Conservation (phyloP, 2,113 vertebrate genomes). For the Acanthochromis polyacanthus region DNA sequence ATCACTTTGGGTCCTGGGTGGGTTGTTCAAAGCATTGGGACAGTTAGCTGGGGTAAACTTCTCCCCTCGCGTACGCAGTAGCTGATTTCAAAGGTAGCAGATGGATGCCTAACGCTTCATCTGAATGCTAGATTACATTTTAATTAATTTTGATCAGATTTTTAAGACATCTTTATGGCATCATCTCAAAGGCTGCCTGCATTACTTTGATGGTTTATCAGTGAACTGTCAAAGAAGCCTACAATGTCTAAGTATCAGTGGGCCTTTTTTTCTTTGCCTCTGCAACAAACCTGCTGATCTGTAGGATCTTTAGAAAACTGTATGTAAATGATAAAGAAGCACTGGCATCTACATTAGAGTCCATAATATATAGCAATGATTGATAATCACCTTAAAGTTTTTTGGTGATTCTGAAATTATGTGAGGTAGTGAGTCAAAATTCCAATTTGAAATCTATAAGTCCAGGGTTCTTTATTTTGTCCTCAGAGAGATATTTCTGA, state of each 20-base stretch:
- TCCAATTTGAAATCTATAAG: too few relatives aligned
- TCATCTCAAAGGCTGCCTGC: constrained; percentile 17
- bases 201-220: constrained; percentile 34
- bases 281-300: too few relatives aligned
- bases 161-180: constrained; percentile 42
- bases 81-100: constrained; percentile 35
- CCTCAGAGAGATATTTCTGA: too few relatives aligned
- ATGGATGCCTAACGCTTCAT: constrained; percentile 38
- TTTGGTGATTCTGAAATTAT: too few relatives aligned
- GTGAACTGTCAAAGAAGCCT: constrained; percentile 21
- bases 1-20: constrained; percentile 22
- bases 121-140: constrained; percentile 49
- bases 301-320: too few relatives aligned
- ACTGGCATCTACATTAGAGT: neutral
- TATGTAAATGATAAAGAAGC: neutral
- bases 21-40: constrained; percentile 36
- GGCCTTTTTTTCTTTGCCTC: neutral
- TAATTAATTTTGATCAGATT: constrained; percentile 53
- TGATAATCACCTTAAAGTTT: too few relatives aligned
- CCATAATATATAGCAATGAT: too few relatives aligned
- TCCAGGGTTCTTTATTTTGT: too few relatives aligned
- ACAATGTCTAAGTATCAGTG: neutral
- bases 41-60: constrained; percentile 31
- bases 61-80: constrained; percentile 16
- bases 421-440: too few relatives aligned